Evolutionary conservation across 2,797 vertebrate species (phyloP), one percentile per base, ranked within the genome.

Genomic region (Sebastes goodei): DNA sequence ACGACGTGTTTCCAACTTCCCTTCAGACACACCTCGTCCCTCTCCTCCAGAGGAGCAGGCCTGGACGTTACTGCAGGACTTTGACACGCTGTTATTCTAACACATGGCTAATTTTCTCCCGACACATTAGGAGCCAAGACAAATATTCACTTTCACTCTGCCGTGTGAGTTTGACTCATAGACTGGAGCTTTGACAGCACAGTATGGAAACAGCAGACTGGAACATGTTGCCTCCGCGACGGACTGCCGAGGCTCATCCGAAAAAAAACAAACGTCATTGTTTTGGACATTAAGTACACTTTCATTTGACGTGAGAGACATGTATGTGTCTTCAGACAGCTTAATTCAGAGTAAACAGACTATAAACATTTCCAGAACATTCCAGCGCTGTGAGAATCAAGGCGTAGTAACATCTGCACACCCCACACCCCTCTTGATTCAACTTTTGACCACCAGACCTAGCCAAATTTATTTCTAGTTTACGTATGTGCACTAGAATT

Each of bases 71-170:
- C 76, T 71, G 83, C 76, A 75, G 84, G 62, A 85, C 76, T 87
- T 79, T 82, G 87, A 93, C 87, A 56, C 17, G 53, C 83, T 90
- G 88, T 93, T 93, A 82, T 92, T 90, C 74, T 61, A 92, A 84
- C 86, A 73, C 85, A 86, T 60, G 85, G 83, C 85, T 95, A 88
- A 94, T 93, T 93, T 86, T 92, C 92, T 85, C 77, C 84, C 60
- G 84, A 93, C 93, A 92, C 84, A 57, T 85, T 67, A 17, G 57
- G 87, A 87, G 92, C 93, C 93, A 94, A 94, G 71, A 86, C 86
- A 91, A 95, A 96, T 89, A 90, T 82, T 91, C 84, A 68, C 80
- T 88, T 86, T 91, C 78, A 25, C 71, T 90, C 84, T 84, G 82
- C 88, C 80, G 82, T 23, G 59, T 76, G 89, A 88, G 86, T 88